Base-by-base conservation (phyloP, 2,113 vertebrate species). In the Apus apus region DNA sequence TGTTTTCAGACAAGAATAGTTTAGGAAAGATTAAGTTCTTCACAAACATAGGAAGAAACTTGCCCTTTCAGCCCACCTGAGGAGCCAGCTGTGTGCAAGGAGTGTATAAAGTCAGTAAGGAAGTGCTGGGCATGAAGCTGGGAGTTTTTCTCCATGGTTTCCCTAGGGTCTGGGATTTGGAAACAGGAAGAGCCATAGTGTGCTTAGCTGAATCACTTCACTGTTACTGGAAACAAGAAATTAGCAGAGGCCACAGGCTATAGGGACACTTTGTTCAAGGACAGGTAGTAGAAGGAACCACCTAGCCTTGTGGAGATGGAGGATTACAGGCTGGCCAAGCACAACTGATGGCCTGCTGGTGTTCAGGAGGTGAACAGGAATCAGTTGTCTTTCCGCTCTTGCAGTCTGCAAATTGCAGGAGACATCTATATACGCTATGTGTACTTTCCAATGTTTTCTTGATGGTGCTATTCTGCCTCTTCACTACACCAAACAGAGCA, bases 151-250 rank as follows among this genome's bases (percentile, higher is more conserved):
- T 85, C n/a, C 13, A 9, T 32, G 6, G 5, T 25, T 82, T 68
- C 65, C 58, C 54, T 58, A 9, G 34, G 30, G 53, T 68, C 48
- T 36, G n/a, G 38, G 43, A 9, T 68, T 64, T 79, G 65, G 71
- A 68, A 94, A 88, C 45, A 53, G 66, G 58, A 88, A 79, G n/a
- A 79, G 53, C 48, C 0, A 0, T 25, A 56, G 32, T 16, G 8
- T 68, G 46, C 12, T 48, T 86, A 71, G 36, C 40, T 83, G 64
- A 87, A 56, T 72, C 58, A 40, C 30, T 72, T 72, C 23, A 45
- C 27, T 75, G 18, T 57, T 86, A 73, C 43, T 77, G 79, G 82
- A 94, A 93, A 64, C 62, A 5, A 85, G 82, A 94, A 93, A 64
- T 66, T 5, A 85, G 45, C 58, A 56, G 54, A 40, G 67, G 29